Conservation (phyloP, 1,140 invertebrate genomes). For the Lucilia sericata region DNA sequence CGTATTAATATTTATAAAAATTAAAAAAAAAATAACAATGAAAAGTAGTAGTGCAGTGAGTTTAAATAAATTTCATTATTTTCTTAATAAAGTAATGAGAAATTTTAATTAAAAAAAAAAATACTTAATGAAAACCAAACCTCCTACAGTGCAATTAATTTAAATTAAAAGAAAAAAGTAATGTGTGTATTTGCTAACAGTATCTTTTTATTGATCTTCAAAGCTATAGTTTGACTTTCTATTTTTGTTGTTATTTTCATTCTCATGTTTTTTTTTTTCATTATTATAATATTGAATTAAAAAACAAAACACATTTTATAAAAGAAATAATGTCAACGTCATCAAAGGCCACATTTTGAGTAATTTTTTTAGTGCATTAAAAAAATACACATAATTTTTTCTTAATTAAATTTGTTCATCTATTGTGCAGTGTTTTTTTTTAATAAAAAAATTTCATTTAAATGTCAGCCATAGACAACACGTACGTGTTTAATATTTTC, state of each 20-base stretch:
- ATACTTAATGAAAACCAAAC: neutral
- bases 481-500: no score
- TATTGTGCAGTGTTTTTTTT: no score
- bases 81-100: neutral
- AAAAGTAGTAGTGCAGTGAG: neutral
- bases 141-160: neutral
- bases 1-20: no score
- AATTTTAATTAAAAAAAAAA: neutral
- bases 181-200: neutral
- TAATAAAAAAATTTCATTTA: no score
- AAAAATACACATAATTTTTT: no score
- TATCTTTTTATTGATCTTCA: neutral
- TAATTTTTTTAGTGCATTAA: neutral
- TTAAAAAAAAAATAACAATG: no score
- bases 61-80: neutral
- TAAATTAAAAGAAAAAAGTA: neutral
- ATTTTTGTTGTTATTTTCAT: neutral
- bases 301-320: neutral
- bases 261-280: neutral
- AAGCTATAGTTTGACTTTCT: neutral
- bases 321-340: constrained; percentile 32
- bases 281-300: constrained; percentile 11
- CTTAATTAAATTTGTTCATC: no score
- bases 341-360: constrained; percentile 7
- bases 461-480: no score